Evolutionary conservation across 2,113 vertebrate genomes (phyloP).

Genomic region (Hemibagrus wyckioides): DNA sequence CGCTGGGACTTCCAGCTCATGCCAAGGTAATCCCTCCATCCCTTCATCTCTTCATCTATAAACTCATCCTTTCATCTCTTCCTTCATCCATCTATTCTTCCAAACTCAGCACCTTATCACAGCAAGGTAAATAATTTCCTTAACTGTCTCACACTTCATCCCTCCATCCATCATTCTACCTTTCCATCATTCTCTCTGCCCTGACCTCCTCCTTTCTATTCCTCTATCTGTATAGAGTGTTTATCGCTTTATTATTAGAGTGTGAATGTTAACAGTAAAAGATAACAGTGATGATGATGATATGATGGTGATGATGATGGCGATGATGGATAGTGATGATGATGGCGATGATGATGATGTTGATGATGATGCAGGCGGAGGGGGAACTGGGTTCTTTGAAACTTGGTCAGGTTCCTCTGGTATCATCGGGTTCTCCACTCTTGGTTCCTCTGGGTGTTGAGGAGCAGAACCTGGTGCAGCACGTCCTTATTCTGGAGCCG

Average conservation of each 20-base stretch:
- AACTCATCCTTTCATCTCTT: not conserved
- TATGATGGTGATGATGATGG: not conserved
- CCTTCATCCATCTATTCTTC: not conserved
- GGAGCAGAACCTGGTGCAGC: conserved; percentile 83
- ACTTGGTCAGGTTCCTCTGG: conserved; percentile 70
- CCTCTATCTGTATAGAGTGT: not conserved
- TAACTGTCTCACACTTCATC: not conserved
- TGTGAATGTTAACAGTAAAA: not conserved
- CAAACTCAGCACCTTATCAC: not conserved
- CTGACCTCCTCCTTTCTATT: too few relatives aligned
- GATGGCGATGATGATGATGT: not conserved
- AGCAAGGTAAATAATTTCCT: not conserved
- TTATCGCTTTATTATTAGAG: too few relatives aligned
- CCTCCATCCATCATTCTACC: not conserved
- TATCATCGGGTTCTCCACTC: conserved; percentile 70
- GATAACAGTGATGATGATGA: not conserved
- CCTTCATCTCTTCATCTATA: not conserved
- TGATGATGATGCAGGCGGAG: conserved; percentile 71
- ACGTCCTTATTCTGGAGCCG: conserved; percentile 87
- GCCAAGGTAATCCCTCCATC: conserved; percentile 75
- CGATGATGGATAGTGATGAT: not conserved
- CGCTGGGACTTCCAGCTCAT: conserved; percentile 86
- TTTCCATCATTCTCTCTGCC: too few relatives aligned
- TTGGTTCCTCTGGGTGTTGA: conserved; percentile 80
- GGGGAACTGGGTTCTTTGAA: conserved; percentile 78